These are phyloP conservation scores for Cydia fagiglandana DNA, from an alignment of 1,140 invertebrate species.

Conservation along the genomic window DNA sequence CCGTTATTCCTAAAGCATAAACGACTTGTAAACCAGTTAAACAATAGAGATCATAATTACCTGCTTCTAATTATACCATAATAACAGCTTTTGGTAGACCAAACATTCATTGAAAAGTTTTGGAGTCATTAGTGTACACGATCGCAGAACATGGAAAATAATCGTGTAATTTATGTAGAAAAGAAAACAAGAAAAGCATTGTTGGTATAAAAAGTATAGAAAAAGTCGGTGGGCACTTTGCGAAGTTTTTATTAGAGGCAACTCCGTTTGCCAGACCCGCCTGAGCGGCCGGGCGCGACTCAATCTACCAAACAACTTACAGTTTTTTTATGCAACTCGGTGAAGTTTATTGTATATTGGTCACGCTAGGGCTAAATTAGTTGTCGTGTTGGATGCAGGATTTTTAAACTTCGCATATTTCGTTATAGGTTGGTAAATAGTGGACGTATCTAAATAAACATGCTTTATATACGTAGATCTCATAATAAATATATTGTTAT, in stretches of 20 bases:
- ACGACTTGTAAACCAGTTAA: too few species aligned
- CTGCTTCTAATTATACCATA: not conserved
- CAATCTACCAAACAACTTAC: slow-evolving; percentile 20
- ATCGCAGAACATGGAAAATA: slow-evolving; percentile 22
- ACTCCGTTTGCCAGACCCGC: slow-evolving; percentile 26
- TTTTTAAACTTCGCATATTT: not conserved
- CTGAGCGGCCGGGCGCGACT: slow-evolving; percentile 23
- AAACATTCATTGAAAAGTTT: not conserved
- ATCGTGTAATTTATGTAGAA: slow-evolving; percentile 30
- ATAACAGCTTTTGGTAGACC: not conserved
- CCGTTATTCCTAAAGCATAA: not conserved
- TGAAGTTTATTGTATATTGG: slow-evolving; percentile 20
- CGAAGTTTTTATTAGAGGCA: slow-evolving; percentile 31
- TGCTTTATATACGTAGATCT: too few species aligned
- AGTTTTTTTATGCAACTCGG: slow-evolving; percentile 15
- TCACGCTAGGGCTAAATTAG: slow-evolving; percentile 18
- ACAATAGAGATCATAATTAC: not conserved
- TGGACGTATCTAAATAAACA: too few species aligned
- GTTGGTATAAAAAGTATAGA: slow-evolving; percentile 23
- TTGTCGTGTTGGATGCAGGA: not conserved
- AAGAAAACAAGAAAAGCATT: slow-evolving; percentile 29
- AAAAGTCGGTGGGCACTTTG: slow-evolving; percentile 28
- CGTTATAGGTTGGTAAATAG: too few species aligned
- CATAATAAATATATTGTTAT: too few species aligned
- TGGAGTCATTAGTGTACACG: not conserved